These are phyloP conservation scores for Caenorhabditis japonica DNA, from an alignment of 2,888 invertebrate species.

Conservation along the genomic window DNA sequence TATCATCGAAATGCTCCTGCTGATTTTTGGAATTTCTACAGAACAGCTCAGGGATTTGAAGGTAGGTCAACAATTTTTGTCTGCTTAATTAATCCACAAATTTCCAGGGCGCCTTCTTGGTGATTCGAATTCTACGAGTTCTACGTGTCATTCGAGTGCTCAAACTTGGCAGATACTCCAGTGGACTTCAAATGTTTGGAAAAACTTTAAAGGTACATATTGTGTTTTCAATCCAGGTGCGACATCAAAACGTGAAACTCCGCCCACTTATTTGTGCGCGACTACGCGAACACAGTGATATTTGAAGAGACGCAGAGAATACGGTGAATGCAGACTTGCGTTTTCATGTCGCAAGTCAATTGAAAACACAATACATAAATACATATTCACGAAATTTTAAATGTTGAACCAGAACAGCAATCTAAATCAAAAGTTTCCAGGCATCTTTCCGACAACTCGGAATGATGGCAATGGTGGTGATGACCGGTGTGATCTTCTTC, in stretches of 20 bases:
- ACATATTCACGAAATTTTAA: no score
- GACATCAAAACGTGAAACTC: no score
- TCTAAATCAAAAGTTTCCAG: slow-evolving; percentile 26
- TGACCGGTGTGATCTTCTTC: slow-evolving; percentile 75
- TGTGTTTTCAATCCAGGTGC: no score
- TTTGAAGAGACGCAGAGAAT: no score
- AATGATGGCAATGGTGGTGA: slow-evolving; percentile 76
- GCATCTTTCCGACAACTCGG: slow-evolving; percentile 70
- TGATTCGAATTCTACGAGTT: slow-evolving; percentile 73
- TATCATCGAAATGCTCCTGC: slow-evolving; percentile 68
- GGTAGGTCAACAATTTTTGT: slow-evolving; percentile 31
- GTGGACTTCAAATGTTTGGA: slow-evolving; percentile 75
- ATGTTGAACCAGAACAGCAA: background rate
- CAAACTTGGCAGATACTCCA: slow-evolving; percentile 72
- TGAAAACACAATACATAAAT: no score
- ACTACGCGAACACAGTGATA: no score
- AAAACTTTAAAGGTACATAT: slow-evolving; percentile 68
- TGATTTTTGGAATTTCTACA: slow-evolving; percentile 68
- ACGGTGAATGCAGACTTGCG: no score
- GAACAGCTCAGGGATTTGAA: slow-evolving; percentile 72
- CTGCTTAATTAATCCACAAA: background rate
- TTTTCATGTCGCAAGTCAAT: no score
- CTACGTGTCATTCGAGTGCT: slow-evolving; percentile 74
- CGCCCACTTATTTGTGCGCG: no score
- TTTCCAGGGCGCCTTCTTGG: slow-evolving; percentile 71